Evolutionary conservation across 2,113 vertebrate species (phyloP).

Genomic region (Azemiops feae): DNA sequence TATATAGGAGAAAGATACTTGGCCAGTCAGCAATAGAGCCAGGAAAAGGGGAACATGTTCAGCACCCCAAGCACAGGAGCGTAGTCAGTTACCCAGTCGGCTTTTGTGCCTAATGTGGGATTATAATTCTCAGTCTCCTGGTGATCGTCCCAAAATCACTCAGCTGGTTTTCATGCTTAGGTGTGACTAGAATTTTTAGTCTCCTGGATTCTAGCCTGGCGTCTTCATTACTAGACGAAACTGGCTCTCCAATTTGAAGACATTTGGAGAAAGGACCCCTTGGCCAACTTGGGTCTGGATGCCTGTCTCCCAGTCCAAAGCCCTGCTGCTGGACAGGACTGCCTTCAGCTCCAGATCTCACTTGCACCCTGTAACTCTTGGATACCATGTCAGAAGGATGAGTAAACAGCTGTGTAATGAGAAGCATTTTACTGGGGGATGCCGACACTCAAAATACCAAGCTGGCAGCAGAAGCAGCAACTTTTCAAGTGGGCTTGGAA

Average conservation of each 20-base stretch:
- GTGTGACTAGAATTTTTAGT: neutral
- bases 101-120: neutral
- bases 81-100: neutral
- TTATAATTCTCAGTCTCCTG: neutral
- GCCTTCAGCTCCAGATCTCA: neutral
- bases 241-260: neutral
- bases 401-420: conserved; percentile 49
- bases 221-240: neutral
- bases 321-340: neutral
- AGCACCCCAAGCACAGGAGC: neutral
- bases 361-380: conserved; percentile 46
- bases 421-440: conserved; percentile 57
- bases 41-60: neutral
- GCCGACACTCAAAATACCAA: conserved; percentile 64
- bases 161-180: neutral
- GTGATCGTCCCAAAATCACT: neutral
- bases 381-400: neutral
- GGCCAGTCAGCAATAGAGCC: neutral
- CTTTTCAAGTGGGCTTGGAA: conserved; percentile 65
- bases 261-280: neutral
- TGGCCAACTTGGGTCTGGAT: neutral
- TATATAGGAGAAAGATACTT: neutral
- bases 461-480: conserved; percentile 9
- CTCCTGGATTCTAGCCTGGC: neutral
- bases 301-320: neutral